Conservation (phyloP, 2,888 invertebrate species). For the Dinocampus coccinellae region DNA sequence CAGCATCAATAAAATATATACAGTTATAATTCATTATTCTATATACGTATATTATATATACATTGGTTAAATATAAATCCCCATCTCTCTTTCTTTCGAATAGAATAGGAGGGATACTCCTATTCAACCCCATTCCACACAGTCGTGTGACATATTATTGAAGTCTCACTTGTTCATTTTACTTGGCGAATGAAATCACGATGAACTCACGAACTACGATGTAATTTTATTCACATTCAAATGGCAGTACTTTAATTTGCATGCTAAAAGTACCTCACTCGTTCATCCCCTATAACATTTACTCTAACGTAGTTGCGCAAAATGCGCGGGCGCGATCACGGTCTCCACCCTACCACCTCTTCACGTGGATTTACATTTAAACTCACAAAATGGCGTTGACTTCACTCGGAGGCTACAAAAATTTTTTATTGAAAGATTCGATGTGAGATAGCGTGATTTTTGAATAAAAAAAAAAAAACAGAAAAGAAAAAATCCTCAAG, state of each 20-base stretch:
- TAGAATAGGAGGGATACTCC: too few species aligned
- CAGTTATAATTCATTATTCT: too few species aligned
- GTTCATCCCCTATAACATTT: conserved; percentile 20
- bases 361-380: conserved; percentile 68
- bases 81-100: not conserved
- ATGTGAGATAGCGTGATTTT: conserved; percentile 59
- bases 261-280: conserved; percentile 64
- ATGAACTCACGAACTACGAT: too few species aligned
- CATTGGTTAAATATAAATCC: not conserved
- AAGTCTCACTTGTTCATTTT: not conserved
- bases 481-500: not conserved
- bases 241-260: conserved; percentile 70
- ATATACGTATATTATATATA: not conserved
- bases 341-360: conserved; percentile 31
- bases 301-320: conserved; percentile 17
- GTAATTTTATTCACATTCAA: conserved; percentile 68
- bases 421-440: conserved; percentile 70
- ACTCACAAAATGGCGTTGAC: conserved; percentile 69
- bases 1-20: not conserved
- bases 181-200: too few species aligned
- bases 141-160: too few species aligned
- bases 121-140: too few species aligned
- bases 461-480: conserved; percentile 33
- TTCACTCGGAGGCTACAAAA: conserved; percentile 65
- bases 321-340: conserved; percentile 35